Evolutionary conservation across 2,797 vertebrate genomes (phyloP).

Genomic region (Zalophus californianus): DNA sequence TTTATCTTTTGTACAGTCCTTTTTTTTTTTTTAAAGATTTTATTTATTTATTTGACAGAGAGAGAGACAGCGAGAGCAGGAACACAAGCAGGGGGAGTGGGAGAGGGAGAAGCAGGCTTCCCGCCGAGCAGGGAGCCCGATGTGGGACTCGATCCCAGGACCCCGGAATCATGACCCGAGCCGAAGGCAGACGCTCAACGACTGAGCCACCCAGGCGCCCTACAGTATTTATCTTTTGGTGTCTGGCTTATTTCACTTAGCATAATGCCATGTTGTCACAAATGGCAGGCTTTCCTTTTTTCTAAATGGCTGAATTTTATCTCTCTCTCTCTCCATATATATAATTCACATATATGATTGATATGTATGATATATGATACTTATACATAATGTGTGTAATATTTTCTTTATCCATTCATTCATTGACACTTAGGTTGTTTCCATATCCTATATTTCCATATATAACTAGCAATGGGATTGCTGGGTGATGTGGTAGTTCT

Average conservation of each 20-base stretch:
- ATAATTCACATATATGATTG: neutral
- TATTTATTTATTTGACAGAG: no score
- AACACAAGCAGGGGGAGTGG: no score
- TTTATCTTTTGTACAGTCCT: neutral
- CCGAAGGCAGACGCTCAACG: no score
- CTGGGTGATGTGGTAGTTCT: neutral
- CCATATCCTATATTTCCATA: neutral
- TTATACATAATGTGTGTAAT: neutral
- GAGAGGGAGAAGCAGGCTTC: no score
- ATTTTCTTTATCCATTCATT: neutral
- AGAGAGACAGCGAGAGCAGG: no score
- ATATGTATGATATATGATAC: neutral
- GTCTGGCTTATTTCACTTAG: neutral
- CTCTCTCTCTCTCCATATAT: neutral
- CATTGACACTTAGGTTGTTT: neutral
- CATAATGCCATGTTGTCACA: neutral
- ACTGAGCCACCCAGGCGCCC: no score
- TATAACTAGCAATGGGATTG: neutral
- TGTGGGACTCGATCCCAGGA: no score
- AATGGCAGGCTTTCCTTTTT: neutral
- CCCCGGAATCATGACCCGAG: no score
- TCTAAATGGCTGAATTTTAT: neutral
- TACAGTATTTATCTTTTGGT: neutral
- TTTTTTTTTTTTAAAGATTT: no score
- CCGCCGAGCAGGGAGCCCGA: no score